phyloP scores from a whole-genome alignment of 2,888 invertebrate species.

The Margaritifera margaritifera region DNA sequence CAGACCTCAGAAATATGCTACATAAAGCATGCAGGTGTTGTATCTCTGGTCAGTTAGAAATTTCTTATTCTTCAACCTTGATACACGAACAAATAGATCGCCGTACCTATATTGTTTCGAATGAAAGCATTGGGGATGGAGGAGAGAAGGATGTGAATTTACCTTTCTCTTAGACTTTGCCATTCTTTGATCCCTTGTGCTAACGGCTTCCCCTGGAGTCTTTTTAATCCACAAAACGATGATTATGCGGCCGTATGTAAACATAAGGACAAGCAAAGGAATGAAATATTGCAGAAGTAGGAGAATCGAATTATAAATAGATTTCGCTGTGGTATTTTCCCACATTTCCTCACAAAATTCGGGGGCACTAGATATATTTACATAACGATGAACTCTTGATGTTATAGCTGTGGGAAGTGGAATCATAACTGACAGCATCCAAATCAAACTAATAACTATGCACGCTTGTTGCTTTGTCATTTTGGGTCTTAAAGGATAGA shows the following conservation, averaged over 20 bases:
- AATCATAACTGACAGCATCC: slow-evolving; percentile 84
- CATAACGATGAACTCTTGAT: slow-evolving; percentile 74
- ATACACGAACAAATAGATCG: too few relatives aligned
- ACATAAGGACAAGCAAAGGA: slow-evolving; percentile 86
- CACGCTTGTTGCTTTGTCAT: slow-evolving; percentile 84
- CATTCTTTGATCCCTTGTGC: slow-evolving; percentile 86
- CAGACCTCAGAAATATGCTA: too few relatives aligned
- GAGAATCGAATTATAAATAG: slow-evolving; percentile 84
- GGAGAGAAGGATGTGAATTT: slow-evolving; percentile 47
- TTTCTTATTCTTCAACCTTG: too few relatives aligned
- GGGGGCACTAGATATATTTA: slow-evolving; percentile 44
- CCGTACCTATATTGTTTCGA: too few relatives aligned
- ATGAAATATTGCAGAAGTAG: slow-evolving; percentile 88
- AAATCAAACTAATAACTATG: slow-evolving; percentile 81
- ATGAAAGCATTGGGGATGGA: too few relatives aligned
- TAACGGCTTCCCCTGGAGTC: slow-evolving; percentile 91
- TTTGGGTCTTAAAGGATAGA: slow-evolving; percentile 88
- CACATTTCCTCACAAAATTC: slow-evolving; percentile 55
- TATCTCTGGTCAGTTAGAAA: too few relatives aligned
- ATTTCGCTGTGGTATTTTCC: slow-evolving; percentile 40
- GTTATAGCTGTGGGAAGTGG: slow-evolving; percentile 87
- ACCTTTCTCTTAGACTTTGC: slow-evolving; percentile 92
- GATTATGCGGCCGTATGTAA: slow-evolving; percentile 90
- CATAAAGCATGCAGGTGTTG: too few relatives aligned
- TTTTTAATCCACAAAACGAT: slow-evolving; percentile 90